Conservation (phyloP, 2,797 vertebrate species). For the Aselliscus stoliczkanus region DNA sequence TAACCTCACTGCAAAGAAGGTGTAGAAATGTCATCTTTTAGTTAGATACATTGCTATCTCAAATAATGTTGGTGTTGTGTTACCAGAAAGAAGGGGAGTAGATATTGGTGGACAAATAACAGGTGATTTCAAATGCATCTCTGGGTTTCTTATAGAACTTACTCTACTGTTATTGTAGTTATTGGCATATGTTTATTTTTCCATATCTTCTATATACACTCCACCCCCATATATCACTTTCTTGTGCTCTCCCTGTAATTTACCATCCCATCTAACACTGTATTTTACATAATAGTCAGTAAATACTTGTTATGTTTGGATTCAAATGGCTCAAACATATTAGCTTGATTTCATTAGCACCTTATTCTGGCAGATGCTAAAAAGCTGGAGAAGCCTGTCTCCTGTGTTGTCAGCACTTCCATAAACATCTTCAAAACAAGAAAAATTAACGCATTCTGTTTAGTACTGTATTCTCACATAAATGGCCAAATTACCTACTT, state of each 20-base stretch:
- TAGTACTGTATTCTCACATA: neutral
- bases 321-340: neutral
- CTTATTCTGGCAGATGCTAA: neutral
- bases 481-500: neutral
- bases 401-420: neutral
- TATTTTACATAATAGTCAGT: neutral
- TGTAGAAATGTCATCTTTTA: neutral
- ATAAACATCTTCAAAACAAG: constrained; percentile 20
- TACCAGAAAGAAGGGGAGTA: neutral
- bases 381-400: neutral
- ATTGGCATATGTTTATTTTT: neutral
- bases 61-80: neutral
- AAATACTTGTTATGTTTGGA: constrained; percentile 22
- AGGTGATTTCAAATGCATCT: neutral
- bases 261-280: neutral
- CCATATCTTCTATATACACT: neutral
- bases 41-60: neutral
- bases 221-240: neutral
- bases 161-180: neutral
- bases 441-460: constrained; percentile 20
- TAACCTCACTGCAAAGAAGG: neutral
- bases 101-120: neutral
- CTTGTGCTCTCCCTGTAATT: neutral
- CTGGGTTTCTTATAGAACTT: neutral
- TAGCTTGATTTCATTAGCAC: constrained; percentile 19